Conservation (phyloP, 2,113 vertebrate species). For the Leucosticte australis region DNA sequence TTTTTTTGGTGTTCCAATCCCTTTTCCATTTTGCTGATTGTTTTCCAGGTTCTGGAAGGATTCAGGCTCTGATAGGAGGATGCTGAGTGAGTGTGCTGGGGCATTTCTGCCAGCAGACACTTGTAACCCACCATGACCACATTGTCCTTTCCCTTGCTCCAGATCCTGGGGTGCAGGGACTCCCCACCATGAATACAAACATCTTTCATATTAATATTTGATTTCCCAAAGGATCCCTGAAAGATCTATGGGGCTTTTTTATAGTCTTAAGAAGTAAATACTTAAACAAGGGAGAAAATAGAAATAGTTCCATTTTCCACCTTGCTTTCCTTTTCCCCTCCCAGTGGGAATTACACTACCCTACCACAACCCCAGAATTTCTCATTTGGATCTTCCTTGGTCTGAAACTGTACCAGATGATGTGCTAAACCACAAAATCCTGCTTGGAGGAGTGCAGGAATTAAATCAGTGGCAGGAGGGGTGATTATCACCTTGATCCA, state of each 20-base stretch:
- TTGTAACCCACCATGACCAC: rapidly evolving
- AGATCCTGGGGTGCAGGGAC: background rate
- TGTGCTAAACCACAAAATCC: background rate
- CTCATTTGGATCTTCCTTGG: background rate
- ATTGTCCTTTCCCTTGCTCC: background rate
- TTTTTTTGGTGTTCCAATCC: background rate
- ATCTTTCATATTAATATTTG: background rate
- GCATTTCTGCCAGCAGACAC: background rate
- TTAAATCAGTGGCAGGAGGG: background rate
- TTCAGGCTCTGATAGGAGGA: rapidly evolving
- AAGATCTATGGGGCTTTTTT: background rate
- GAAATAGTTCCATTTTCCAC: background rate
- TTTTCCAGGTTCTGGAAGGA: background rate
- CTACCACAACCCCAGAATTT: background rate
- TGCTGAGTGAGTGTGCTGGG: background rate
- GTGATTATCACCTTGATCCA: background rate
- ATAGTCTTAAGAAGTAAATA: background rate
- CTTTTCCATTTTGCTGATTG: background rate
- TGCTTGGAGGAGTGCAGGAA: background rate
- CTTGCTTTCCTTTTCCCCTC: background rate
- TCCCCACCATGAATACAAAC: background rate
- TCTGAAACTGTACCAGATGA: background rate
- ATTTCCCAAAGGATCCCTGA: background rate
- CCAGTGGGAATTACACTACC: background rate
- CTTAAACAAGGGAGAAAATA: background rate